phyloP scores from a whole-genome alignment of 2,888 invertebrate species.

The Scaptomyza polygonia region DNA sequence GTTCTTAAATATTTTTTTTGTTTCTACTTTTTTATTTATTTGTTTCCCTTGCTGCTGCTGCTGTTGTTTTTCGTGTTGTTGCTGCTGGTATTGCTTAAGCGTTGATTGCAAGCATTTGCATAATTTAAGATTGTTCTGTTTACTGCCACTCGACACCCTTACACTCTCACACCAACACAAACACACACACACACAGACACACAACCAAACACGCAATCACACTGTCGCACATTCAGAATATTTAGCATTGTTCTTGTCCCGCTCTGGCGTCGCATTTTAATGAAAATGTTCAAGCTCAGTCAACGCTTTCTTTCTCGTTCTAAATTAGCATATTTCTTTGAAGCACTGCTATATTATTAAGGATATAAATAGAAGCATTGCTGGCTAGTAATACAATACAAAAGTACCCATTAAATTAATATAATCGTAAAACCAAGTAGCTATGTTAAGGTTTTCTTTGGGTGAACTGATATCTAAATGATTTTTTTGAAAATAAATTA shows the following conservation, averaged over 20 bases:
- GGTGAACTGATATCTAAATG: too few relatives aligned
- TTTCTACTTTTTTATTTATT: too few relatives aligned
- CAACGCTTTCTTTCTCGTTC: slow-evolving; percentile 14
- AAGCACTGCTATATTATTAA: slow-evolving; percentile 74
- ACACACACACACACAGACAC: background rate
- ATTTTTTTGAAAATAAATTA: too few relatives aligned
- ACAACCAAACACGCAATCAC: slow-evolving; percentile 1
- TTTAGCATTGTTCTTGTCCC: slow-evolving; percentile 23
- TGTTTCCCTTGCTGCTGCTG: too few relatives aligned
- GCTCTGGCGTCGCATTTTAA: slow-evolving; percentile 64
- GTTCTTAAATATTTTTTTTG: slow-evolving; percentile 16
- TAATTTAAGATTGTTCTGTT: slow-evolving; percentile 70
- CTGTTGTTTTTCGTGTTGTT: slow-evolving; percentile 16
- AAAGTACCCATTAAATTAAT: slow-evolving; percentile 19
- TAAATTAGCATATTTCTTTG: slow-evolving; percentile 76
- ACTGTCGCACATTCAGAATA: slow-evolving; percentile 3
- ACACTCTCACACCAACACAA: too few relatives aligned
- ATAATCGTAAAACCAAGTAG: slow-evolving; percentile 12
- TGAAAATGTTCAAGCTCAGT: slow-evolving; percentile 62
- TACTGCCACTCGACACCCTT: slow-evolving; percentile 45
- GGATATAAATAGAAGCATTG: slow-evolving; percentile 62
- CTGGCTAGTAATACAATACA: slow-evolving; percentile 13
- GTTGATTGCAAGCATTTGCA: slow-evolving; percentile 78
- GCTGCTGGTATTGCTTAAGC: slow-evolving; percentile 60
- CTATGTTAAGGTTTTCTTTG: background rate